Evolutionary conservation across 2,888 invertebrate genomes (phyloP), one percentile per base, ranked within the genome.

Genomic region (Oligia latruncula): DNA sequence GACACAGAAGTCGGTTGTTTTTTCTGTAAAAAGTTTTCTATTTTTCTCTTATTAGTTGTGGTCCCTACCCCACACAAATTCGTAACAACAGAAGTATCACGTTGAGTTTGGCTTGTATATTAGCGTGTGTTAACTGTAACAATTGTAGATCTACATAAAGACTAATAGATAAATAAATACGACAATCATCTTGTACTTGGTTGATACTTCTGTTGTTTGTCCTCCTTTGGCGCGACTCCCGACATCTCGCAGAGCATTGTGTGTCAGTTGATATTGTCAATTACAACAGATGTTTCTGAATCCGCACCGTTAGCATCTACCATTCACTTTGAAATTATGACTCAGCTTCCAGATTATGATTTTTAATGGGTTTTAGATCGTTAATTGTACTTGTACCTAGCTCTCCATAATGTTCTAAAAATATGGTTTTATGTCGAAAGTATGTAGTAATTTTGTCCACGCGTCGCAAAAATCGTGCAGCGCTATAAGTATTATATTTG

Each of bases 201-300:
- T n/a, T 82, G 62, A 11, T n/a, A 46, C 89, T 90, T 87, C 89
- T 90, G 84, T 55, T 13, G 0, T 23, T 62, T 9, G 0, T 49
- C 55, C 74, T n/a, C 2, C 1, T 9, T 0, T 29, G 70, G 17
- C 55, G 0, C 67, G 52, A 79, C 76, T 83, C 79, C 64, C 70
- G 83, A 87, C 81, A 74, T 89, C 89, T 80, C 79, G 40, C 83
- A 20, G 71, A 58, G 78, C 78, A 83, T 89, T 90, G 85, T 89
- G 65, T 65, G 77, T 77, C 74, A 76, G 82, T 82, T 84, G 83
- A 85, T 84, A 81, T 81, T 85, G 89, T 87, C 89, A 89, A 90
- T 89, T 89, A 90, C 82, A 85, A 76, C 82, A 84, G 82, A 80
- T 89, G 88, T 84, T 87, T 83, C 55, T 87, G 89, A 85, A 74